These are phyloP conservation scores for Gymnarchus niloticus DNA, from an alignment of 2,113 vertebrate genomes.

Conservation along the genomic window DNA sequence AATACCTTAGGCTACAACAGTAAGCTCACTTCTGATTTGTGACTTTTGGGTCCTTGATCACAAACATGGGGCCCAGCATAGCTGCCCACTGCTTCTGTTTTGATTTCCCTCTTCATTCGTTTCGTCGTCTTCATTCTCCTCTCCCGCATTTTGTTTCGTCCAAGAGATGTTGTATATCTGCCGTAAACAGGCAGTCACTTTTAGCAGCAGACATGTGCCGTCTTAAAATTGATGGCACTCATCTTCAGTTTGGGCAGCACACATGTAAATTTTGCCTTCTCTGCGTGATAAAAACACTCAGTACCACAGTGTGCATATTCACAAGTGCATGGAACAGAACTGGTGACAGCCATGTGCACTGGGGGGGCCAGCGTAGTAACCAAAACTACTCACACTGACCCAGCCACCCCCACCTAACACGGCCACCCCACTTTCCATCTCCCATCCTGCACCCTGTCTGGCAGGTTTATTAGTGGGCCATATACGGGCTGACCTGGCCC, in stretches of 20 bases:
- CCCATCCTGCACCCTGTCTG: conserved; percentile 39
- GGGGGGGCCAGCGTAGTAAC: too few species aligned
- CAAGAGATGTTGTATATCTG: neutral
- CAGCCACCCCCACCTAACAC: conserved; percentile 26
- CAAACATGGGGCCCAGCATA: too few species aligned
- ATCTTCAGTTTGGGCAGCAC: neutral
- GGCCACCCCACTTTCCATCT: too few species aligned
- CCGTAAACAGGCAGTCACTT: neutral
- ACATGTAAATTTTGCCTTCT: neutral
- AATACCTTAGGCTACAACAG: too few species aligned
- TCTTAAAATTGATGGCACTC: too few species aligned
- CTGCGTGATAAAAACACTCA: too few species aligned
- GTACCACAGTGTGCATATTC: too few species aligned
- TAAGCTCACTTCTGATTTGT: too few species aligned
- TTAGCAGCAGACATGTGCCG: neutral
- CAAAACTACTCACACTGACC: too few species aligned
- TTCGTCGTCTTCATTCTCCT: neutral
- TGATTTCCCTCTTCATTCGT: too few species aligned
- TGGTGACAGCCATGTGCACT: neutral
- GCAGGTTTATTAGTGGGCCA: conserved; percentile 58
- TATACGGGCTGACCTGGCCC: conserved; percentile 49
- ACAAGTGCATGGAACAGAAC: neutral
- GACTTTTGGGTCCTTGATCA: too few species aligned
- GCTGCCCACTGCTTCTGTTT: too few species aligned
- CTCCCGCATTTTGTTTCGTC: neutral